phyloP scores from a whole-genome alignment of 2,797 vertebrate genomes.

The Oceanodroma leucorhoa region DNA sequence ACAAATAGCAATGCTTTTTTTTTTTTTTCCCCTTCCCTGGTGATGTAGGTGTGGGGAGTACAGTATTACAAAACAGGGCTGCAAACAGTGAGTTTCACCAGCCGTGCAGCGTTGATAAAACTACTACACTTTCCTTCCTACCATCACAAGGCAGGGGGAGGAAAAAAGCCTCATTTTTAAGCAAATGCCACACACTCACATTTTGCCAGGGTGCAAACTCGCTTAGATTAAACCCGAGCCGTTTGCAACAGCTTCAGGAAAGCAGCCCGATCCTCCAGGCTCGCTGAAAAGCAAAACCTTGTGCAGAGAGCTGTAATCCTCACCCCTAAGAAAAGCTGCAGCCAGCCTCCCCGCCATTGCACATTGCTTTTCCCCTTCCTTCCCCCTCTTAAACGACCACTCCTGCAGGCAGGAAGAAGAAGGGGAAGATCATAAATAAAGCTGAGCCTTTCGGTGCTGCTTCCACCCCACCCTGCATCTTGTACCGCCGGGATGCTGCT shows the following conservation, averaged over 20 bases:
- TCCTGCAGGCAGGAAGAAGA: too few species aligned
- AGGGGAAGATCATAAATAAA: accelerated
- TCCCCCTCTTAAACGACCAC: accelerated
- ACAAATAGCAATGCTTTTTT: accelerated
- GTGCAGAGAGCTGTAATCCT: background rate
- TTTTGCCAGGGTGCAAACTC: background rate
- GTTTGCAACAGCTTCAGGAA: background rate
- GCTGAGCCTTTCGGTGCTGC: accelerated
- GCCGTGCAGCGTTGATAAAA: accelerated
- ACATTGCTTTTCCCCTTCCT: background rate
- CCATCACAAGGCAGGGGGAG: accelerated
- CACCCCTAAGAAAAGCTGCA: background rate
- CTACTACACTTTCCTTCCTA: background rate
- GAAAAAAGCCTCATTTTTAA: background rate
- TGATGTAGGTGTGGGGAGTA: accelerated
- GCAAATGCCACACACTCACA: background rate
- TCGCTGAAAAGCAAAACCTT: background rate
- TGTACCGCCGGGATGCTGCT: background rate
- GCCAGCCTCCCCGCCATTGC: background rate
- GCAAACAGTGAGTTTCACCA: background rate
- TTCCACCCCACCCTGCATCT: background rate
- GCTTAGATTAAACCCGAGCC: accelerated
- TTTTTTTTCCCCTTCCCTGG: accelerated
- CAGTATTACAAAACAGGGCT: background rate
- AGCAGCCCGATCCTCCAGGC: background rate